Evolutionary conservation across 2,888 invertebrate species (phyloP).

Genomic region (Lasioglossum pauxillum): DNA sequence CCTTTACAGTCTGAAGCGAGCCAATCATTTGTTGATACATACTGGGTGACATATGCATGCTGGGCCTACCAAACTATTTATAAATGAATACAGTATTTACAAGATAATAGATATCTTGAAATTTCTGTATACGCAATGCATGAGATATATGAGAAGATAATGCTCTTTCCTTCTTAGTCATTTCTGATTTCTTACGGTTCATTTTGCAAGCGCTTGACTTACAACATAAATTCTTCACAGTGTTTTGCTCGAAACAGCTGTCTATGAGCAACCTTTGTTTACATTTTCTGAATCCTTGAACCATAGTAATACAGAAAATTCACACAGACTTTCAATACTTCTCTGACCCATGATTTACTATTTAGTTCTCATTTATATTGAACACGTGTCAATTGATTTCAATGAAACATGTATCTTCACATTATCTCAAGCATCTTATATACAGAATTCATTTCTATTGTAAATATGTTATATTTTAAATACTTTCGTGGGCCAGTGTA

Average conservation of each 20-base stretch:
- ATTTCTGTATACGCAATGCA: too few species aligned
- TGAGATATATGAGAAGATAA: too few species aligned
- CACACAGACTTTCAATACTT: not conserved
- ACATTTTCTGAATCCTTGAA: not conserved
- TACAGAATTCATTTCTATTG: not conserved
- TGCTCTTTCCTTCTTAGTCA: too few species aligned
- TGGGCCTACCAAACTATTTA: not conserved
- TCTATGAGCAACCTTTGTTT: not conserved
- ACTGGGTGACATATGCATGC: not conserved
- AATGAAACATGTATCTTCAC: not conserved
- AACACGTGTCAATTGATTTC: not conserved
- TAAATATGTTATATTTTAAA: not conserved
- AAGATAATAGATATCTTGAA: too few species aligned
- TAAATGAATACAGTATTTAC: not conserved
- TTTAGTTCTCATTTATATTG: not conserved
- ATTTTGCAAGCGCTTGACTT: not conserved
- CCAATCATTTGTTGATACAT: conserved; percentile 15
- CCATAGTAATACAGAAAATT: not conserved
- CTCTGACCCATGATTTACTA: not conserved
- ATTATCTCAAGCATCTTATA: not conserved
- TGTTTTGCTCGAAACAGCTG: not conserved
- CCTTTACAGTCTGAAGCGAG: conserved; percentile 32
- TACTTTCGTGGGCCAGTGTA: not conserved
- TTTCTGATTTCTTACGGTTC: not conserved
- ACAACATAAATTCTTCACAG: not conserved